These are phyloP conservation scores for Xylocampa areola DNA, from an alignment of 2,888 invertebrate species.

Conservation along the genomic window DNA sequence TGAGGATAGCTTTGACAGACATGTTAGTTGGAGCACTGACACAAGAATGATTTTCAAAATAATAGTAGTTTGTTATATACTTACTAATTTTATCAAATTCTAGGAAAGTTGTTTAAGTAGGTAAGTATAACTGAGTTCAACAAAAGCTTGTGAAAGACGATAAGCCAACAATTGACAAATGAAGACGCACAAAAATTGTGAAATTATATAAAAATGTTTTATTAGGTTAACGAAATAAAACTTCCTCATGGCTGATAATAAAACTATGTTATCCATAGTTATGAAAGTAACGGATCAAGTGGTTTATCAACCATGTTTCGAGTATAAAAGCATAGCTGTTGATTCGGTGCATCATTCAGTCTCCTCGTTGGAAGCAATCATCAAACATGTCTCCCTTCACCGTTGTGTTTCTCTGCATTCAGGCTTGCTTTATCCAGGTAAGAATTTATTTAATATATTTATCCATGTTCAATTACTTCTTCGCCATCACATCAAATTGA, in stretches of 20 bases:
- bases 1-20: conserved; percentile 61
- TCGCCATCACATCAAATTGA: no score
- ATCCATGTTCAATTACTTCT: no score
- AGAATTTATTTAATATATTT: no score
- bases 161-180: conserved; percentile 13
- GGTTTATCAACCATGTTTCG: neutral
- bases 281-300: no score
- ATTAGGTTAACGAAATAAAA: conserved; percentile 1
- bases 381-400: no score
- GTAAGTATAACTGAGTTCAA: conserved; percentile 7
- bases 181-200: neutral
- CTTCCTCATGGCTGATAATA: neutral
- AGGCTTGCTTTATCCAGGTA: conserved; percentile 34
- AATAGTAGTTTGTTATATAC: conserved; percentile 14
- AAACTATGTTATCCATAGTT: no score
- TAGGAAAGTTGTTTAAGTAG: conserved; percentile 2
- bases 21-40: conserved; percentile 47
- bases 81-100: neutral
- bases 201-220: neutral
- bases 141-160: conserved; percentile 23
- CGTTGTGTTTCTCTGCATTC: conserved; percentile 52
- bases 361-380: conserved; percentile 19
- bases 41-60: conserved; percentile 24
- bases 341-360: conserved; percentile 19
- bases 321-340: conserved; percentile 12